Conservation (phyloP, 2,888 invertebrate species). For the Tetragonisca angustula region DNA sequence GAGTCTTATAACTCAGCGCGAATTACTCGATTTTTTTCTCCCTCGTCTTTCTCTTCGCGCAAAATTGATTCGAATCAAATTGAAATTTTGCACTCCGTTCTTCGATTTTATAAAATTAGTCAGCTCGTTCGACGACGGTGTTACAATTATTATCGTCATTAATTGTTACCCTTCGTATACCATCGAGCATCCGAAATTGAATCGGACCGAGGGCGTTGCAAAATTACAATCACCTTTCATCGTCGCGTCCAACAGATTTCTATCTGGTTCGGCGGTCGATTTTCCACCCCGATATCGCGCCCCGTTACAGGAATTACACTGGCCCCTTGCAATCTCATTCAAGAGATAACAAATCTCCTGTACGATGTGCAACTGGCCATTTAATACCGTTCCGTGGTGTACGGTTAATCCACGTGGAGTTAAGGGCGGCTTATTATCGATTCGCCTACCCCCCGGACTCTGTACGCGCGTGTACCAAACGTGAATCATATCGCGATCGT, state of each 20-base stretch:
- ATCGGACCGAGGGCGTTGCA: not conserved
- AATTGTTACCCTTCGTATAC: too few species aligned
- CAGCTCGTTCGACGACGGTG: too few species aligned
- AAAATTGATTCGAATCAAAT: too few species aligned
- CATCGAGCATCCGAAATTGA: not conserved
- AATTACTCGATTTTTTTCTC: too few species aligned
- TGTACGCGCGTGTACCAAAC: not conserved
- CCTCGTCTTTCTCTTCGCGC: too few species aligned
- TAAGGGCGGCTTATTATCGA: slow-evolving; percentile 12
- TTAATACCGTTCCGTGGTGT: not conserved
- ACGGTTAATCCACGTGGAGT: slow-evolving; percentile 7
- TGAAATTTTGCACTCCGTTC: too few species aligned
- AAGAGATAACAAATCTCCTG: not conserved
- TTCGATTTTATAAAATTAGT: too few species aligned
- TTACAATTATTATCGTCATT: too few species aligned
- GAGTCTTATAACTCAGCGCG: too few species aligned
- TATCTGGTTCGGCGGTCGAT: not conserved
- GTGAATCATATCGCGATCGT: not conserved
- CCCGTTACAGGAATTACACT: not conserved
- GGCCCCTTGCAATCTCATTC: not conserved
- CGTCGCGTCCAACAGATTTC: not conserved
- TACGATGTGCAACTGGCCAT: not conserved
- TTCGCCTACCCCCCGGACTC: not conserved
- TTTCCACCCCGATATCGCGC: not conserved
- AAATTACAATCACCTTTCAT: not conserved